Evolutionary conservation across 2,888 invertebrate genomes (phyloP).

Genomic region (Congeria kusceri): DNA sequence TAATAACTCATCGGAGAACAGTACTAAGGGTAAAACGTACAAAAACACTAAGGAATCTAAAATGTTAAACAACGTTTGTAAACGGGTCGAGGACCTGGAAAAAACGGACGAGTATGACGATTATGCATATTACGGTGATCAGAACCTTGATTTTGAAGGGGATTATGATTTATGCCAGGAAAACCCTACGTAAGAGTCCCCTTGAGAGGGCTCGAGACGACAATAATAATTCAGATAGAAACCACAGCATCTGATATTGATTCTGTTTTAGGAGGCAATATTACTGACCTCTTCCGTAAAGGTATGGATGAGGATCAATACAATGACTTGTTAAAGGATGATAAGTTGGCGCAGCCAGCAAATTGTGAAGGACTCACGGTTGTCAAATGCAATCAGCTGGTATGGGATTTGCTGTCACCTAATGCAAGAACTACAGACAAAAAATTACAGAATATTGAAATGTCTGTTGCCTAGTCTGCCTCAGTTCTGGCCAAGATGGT

Average conservation of each 20-base stretch:
- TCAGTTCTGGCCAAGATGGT: slow-evolving; percentile 17
- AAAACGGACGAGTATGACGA: too few relatives aligned
- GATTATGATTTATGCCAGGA: too few relatives aligned
- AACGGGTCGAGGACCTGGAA: too few relatives aligned
- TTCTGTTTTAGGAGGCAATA: slow-evolving; percentile 23
- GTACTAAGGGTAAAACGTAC: too few relatives aligned
- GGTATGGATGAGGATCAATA: slow-evolving; percentile 35
- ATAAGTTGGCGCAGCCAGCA: neutral
- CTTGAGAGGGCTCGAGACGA: too few relatives aligned
- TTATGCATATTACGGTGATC: too few relatives aligned
- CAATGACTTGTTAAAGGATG: slow-evolving; percentile 8
- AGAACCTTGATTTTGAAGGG: too few relatives aligned
- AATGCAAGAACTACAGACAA: slow-evolving; percentile 6
- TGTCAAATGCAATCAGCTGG: slow-evolving; percentile 23
- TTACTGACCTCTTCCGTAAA: slow-evolving; percentile 21
- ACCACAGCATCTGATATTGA: slow-evolving; percentile 6
- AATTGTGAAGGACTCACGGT: slow-evolving; percentile 23
- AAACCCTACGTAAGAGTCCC: too few relatives aligned
- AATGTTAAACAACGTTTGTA: too few relatives aligned
- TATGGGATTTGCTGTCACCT: slow-evolving; percentile 13
- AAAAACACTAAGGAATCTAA: too few relatives aligned
- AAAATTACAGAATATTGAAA: slow-evolving; percentile 18
- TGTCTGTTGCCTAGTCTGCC: slow-evolving; percentile 7
- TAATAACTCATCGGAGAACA: too few relatives aligned
- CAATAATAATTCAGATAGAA: too few relatives aligned